phyloP scores from a whole-genome alignment of 2,113 vertebrate species.

The Calidris pygmaea region DNA sequence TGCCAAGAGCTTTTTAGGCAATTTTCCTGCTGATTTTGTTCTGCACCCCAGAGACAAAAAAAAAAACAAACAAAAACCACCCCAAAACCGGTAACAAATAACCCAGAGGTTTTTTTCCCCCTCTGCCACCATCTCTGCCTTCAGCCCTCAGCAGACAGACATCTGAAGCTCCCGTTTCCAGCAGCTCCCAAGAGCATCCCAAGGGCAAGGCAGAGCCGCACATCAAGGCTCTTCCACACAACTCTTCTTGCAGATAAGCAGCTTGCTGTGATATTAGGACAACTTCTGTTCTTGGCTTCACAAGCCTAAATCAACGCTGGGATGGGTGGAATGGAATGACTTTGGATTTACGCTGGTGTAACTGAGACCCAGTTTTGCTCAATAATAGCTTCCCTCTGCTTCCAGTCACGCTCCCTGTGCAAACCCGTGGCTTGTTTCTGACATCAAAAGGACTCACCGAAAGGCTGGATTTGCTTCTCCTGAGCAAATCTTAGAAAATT shows the following conservation, averaged over 20 bases:
- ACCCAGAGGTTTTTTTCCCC: neutral
- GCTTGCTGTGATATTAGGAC: neutral
- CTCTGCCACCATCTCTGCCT: neutral
- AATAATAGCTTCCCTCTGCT: neutral
- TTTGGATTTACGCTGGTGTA: neutral
- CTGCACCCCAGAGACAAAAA: neutral
- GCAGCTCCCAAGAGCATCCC: neutral
- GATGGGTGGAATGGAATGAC: neutral
- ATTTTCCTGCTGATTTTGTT: neutral
- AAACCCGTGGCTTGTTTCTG: neutral
- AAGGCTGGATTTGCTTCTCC: neutral
- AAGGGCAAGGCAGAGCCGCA: neutral
- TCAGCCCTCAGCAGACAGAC: neutral
- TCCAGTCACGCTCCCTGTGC: neutral
- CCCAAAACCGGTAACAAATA: neutral
- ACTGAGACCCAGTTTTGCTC: neutral
- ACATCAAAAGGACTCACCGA: neutral
- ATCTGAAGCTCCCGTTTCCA: neutral
- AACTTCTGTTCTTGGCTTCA: neutral
- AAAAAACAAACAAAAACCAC: neutral
- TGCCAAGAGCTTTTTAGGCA: neutral
- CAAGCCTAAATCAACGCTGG: neutral
- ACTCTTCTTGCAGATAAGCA: neutral
- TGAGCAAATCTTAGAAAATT: neutral
- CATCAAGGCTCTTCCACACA: neutral